phyloP scores from a whole-genome alignment of 2,113 vertebrate species.

The Pedionomus torquatus region DNA sequence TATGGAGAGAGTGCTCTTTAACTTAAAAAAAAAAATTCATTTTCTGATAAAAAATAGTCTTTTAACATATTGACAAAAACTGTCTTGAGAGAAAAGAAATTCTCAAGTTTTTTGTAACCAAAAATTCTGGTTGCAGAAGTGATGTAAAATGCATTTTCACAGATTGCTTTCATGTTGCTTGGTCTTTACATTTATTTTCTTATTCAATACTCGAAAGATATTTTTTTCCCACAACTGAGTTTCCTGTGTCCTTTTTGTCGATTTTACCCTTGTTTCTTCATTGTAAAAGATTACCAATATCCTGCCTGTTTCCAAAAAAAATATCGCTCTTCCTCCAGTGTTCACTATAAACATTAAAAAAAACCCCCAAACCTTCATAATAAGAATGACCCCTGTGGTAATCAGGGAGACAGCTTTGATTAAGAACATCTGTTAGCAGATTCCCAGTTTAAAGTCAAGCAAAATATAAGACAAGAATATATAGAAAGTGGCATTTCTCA shows the following conservation, averaged over 20 bases:
- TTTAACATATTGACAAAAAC: background rate
- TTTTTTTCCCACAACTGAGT: accelerated
- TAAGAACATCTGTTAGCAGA: background rate
- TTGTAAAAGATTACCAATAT: background rate
- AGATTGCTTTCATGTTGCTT: background rate
- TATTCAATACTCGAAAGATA: background rate
- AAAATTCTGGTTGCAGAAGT: background rate
- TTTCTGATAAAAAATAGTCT: background rate
- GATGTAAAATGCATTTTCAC: background rate
- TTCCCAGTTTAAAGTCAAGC: background rate
- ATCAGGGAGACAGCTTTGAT: background rate
- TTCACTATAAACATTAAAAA: constrained; percentile 1
- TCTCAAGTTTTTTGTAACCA: background rate
- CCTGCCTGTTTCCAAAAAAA: background rate
- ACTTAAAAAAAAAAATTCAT: background rate
- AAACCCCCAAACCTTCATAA: background rate
- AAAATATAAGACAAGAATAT: background rate
- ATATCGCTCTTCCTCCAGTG: background rate
- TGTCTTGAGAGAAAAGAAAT: background rate
- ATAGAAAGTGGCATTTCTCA: background rate
- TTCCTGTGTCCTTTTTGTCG: background rate
- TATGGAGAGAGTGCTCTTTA: accelerated
- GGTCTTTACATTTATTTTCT: background rate
- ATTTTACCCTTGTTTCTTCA: background rate
- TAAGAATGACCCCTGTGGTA: background rate